These are phyloP conservation scores for Dreissena polymorpha DNA, from an alignment of 1,140 invertebrate genomes.

Conservation along the genomic window DNA sequence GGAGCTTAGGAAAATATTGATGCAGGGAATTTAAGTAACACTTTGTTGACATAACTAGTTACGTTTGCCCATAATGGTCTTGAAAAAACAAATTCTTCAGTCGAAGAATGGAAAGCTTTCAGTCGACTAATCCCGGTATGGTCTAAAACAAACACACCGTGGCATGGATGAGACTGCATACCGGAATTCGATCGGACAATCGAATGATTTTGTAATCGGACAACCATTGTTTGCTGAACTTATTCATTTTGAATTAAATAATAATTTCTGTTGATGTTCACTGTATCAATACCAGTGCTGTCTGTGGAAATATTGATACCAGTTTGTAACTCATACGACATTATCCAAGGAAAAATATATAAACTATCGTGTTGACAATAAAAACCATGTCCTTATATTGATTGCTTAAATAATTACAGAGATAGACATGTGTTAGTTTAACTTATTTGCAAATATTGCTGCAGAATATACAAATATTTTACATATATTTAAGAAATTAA, in stretches of 20 bases:
- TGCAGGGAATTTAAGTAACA: slow-evolving; percentile 51
- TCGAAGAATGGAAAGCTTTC: slow-evolving; percentile 46
- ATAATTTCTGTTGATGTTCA: slow-evolving; percentile 52
- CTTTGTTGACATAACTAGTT: slow-evolving; percentile 54
- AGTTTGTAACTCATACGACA: slow-evolving; percentile 46
- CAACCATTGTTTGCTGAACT: slow-evolving; percentile 36
- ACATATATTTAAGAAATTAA: too few relatives aligned
- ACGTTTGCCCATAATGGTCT: slow-evolving; percentile 44
- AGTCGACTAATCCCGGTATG: slow-evolving; percentile 40
- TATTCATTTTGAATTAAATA: slow-evolving; percentile 32
- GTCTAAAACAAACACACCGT: slow-evolving; percentile 45
- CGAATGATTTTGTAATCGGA: slow-evolving; percentile 16
- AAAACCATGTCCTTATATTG: too few relatives aligned
- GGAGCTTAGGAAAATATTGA: slow-evolving; percentile 55
- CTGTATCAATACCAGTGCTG: slow-evolving; percentile 46
- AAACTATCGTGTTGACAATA: too few relatives aligned
- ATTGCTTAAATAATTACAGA: too few relatives aligned
- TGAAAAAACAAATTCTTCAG: slow-evolving; percentile 50
- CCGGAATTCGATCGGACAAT: slow-evolving; percentile 32
- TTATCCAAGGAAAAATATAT: slow-evolving; percentile 34
- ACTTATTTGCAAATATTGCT: too few relatives aligned
- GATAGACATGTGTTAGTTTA: too few relatives aligned
- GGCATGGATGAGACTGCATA: slow-evolving; percentile 20
- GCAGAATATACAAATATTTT: too few relatives aligned
- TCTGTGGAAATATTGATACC: slow-evolving; percentile 53